phyloP scores from a whole-genome alignment of 2,888 invertebrate genomes.

The Latrodectus hesperus region DNA sequence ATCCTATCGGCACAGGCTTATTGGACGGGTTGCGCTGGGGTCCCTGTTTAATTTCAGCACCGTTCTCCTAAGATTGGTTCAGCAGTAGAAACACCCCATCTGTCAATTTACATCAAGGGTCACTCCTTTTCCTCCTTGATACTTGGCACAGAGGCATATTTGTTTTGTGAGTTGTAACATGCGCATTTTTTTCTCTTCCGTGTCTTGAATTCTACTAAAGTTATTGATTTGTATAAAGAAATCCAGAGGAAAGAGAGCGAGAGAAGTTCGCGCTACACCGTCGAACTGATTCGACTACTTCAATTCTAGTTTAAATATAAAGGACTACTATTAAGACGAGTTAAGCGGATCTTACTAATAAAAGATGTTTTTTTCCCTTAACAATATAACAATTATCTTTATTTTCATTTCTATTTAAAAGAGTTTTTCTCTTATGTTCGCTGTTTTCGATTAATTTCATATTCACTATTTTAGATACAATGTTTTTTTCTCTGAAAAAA shows the following conservation, averaged over 20 bases:
- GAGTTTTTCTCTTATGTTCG: too few species aligned
- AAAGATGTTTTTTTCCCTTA: too few species aligned
- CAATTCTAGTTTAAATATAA: too few species aligned
- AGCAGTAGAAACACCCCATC: constrained; percentile 42
- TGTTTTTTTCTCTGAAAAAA: too few species aligned
- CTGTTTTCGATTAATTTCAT: too few species aligned
- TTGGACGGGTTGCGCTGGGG: constrained; percentile 28
- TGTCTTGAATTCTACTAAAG: neutral
- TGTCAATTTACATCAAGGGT: constrained; percentile 27
- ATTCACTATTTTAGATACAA: too few species aligned
- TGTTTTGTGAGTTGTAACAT: constrained; percentile 26
- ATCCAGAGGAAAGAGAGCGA: neutral
- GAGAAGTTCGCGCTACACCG: neutral
- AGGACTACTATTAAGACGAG: too few species aligned
- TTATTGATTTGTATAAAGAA: neutral
- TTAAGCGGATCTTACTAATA: too few species aligned
- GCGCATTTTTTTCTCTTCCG: neutral
- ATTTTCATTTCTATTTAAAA: too few species aligned
- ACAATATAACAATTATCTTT: too few species aligned
- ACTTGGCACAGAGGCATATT: constrained; percentile 1
- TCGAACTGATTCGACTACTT: too few species aligned
- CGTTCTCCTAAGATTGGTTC: constrained; percentile 13
- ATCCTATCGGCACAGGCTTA: constrained; percentile 34
- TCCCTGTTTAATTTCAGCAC: constrained; percentile 37
- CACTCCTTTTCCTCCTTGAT: constrained; percentile 6